Percentiles rank a stretch among this genome's conserved stretches.
Evolutionary conservation across 2,888 invertebrate genomes (phyloP).

Genomic region (Lydus trimaculatus): DNA sequence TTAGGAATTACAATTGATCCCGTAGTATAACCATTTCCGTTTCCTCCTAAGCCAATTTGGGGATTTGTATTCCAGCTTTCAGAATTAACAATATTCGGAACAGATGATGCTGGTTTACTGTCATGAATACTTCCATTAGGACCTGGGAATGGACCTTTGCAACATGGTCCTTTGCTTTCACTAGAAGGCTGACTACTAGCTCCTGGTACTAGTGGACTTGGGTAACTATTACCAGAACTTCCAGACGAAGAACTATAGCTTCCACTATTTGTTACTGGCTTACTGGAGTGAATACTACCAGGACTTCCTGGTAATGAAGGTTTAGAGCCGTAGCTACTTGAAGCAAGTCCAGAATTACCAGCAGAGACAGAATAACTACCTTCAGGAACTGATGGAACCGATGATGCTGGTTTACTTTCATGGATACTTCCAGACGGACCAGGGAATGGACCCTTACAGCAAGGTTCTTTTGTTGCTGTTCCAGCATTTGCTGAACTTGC

Average conservation of each 20-base stretch:
- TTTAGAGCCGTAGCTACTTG: neutral
- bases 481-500: neutral
- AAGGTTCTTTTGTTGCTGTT: neutral
- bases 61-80: neutral
- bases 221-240: neutral
- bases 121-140: slow-evolving; percentile 38
- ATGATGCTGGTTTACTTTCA: slow-evolving; percentile 38
- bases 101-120: slow-evolving; percentile 32
- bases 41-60: neutral
- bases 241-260: neutral
- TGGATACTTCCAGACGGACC: slow-evolving; percentile 41
- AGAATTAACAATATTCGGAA: neutral
- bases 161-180: slow-evolving; percentile 18
- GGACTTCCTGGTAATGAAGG: neutral
- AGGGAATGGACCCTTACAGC: slow-evolving; percentile 33
- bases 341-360: neutral
- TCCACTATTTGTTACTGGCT: neutral
- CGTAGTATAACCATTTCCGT: slow-evolving; percentile 11
- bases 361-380: neutral
- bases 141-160: slow-evolving; percentile 37
- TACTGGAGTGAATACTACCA: neutral
- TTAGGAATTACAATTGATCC: slow-evolving; percentile 15
- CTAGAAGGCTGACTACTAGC: neutral
- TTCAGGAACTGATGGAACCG: neutral
- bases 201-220: neutral